Evolutionary conservation across 2,888 invertebrate genomes (phyloP).

Genomic region (Cheilosia grossa): DNA sequence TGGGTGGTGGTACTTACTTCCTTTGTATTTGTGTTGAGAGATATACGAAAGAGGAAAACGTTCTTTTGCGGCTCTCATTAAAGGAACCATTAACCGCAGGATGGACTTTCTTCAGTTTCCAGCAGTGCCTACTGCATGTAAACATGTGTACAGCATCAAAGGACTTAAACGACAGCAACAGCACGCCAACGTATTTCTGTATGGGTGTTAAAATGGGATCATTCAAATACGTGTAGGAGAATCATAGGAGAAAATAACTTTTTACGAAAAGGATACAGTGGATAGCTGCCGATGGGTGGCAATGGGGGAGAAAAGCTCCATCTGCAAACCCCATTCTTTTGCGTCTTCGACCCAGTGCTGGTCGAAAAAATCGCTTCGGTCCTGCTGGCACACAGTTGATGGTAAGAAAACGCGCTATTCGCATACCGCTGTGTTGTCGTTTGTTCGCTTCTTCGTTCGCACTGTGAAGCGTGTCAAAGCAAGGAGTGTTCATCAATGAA

Average conservation of each 20-base stretch:
- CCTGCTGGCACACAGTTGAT: slow-evolving; percentile 65
- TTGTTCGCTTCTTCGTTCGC: slow-evolving; percentile 6
- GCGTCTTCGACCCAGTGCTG: slow-evolving; percentile 38
- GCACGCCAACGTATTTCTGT: slow-evolving; percentile 16
- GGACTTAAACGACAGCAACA: slow-evolving; percentile 36
- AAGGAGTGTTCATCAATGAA: slow-evolving; percentile 15
- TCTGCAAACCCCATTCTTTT: slow-evolving; percentile 68
- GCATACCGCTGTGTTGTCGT: slow-evolving; percentile 41
- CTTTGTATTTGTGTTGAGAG: slow-evolving; percentile 54
- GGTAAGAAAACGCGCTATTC: slow-evolving; percentile 73
- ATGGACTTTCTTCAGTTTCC: slow-evolving; percentile 4
- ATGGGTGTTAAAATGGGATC: slow-evolving; percentile 51
- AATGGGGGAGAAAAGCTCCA: slow-evolving; percentile 59
- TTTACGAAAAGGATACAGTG: slow-evolving; percentile 46
- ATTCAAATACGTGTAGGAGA: slow-evolving; percentile 58
- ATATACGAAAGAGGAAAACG: not conserved
- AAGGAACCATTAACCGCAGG: slow-evolving; percentile 29
- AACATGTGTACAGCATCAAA: slow-evolving; percentile 50
- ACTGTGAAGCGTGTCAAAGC: not conserved
- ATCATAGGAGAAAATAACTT: slow-evolving; percentile 53
- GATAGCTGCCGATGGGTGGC: not conserved
- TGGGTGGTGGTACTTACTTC: not conserved
- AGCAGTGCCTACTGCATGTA: slow-evolving; percentile 12
- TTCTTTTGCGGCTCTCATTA: slow-evolving; percentile 8
- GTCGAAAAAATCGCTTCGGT: slow-evolving; percentile 63